Evolutionary conservation across 2,797 vertebrate genomes (phyloP), one percentile per base, ranked within the genome.

Genomic region (Oreortyx pictus): DNA sequence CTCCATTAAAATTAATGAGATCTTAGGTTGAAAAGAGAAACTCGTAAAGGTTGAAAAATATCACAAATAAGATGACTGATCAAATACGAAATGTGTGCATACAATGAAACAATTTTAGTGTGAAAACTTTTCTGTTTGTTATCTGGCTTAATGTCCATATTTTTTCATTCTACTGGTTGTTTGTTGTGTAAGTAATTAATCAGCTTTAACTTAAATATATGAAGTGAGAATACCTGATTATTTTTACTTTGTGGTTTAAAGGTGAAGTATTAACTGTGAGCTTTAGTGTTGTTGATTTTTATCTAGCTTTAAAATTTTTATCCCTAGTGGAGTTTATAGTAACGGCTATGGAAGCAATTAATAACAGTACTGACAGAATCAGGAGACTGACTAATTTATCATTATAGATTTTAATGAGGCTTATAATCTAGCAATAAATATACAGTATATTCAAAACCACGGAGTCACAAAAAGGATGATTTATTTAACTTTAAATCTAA

Each of bases 321-420:
- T 96, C 84, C 88, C 68, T 2, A 8, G 35, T 23, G 20, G 88
- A 89, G 20, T 97, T 39, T 94, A 14, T 93, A 89, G 90, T 94
- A 96, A 89, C 90, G 71, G 75, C 91, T 95, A 61, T 94, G 68
- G 95, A 96, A 96, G 83, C 70, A 95, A 94, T 97, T 97, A 97
- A 96, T 96, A 97, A 96, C 44, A 82, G 57, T 17, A 86, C 56
- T 92, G 90, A 95, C 84, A 96, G 91, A 83, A 92, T 92, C 96
- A 96, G 94, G 92, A 91, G 73, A 91, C 81, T 94, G 94, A 52
- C 82, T 96, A 96, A 97, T 97, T 95, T 96, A 94, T 97, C 91
- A 94, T 96, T 91, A 94, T 82, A 89, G 90, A 86, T 95, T 96
- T 97, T 97, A 96, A 97, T 97, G 91, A 96, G 49, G 87, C 74